Evolutionary conservation across 2,113 vertebrate species (phyloP).

Genomic region (Myocastor coypus): DNA sequence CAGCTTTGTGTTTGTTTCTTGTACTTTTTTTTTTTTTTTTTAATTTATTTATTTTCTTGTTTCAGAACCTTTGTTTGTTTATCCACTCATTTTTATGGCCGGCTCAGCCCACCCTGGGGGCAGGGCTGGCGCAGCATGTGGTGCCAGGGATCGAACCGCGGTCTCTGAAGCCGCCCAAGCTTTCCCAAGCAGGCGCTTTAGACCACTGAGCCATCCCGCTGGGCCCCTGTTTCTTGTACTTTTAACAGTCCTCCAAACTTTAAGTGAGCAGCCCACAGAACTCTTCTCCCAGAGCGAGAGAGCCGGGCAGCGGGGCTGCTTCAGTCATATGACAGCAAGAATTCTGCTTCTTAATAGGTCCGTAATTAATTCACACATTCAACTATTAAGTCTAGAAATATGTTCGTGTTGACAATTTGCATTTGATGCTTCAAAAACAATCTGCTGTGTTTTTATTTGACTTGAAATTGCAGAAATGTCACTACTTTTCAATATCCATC

Average conservation of each 20-base stretch:
- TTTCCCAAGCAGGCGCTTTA: too few relatives aligned
- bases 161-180: too few relatives aligned
- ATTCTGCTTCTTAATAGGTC: conserved; percentile 79
- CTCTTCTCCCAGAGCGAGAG: conserved; percentile 65
- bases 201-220: too few relatives aligned
- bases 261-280: conserved; percentile 79
- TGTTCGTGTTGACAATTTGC: conserved; percentile 85
- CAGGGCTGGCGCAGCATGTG: too few relatives aligned
- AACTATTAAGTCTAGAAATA: conserved; percentile 85
- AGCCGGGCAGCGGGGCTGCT: not conserved
- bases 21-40: too few relatives aligned
- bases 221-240: conserved; percentile 46
- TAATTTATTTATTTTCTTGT: too few relatives aligned
- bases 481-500: conserved; percentile 55
- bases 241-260: conserved; percentile 68
- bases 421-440: conserved; percentile 84
- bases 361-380: conserved; percentile 87
- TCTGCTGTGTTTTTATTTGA: conserved; percentile 82
- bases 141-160: too few relatives aligned
- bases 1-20: not conserved
- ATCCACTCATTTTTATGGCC: too few relatives aligned
- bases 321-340: conserved; percentile 49
- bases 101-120: too few relatives aligned
- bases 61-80: too few relatives aligned
- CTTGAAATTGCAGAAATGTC: conserved; percentile 69